Evolutionary conservation across 2,113 vertebrate species (phyloP).

Genomic region (Odontophorus gujanensis): DNA sequence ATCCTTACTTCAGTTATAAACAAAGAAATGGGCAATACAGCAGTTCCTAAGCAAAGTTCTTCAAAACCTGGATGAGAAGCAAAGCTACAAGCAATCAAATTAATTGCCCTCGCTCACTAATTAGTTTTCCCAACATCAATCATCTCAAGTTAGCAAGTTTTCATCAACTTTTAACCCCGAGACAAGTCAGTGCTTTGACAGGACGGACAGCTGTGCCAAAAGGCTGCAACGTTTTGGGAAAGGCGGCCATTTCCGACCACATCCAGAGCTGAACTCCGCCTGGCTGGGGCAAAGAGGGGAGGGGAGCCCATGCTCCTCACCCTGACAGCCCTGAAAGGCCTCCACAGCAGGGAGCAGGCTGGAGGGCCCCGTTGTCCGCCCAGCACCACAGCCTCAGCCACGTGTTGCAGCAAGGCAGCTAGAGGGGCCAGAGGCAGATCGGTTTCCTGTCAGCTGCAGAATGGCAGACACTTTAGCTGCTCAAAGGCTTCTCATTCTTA

Average conservation of each 20-base stretch:
- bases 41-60: constrained; percentile 36
- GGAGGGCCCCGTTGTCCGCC: background rate
- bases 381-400: background rate
- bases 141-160: constrained; percentile 73
- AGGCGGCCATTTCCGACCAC: constrained; percentile 74
- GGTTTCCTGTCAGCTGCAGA: constrained; percentile 81
- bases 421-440: constrained; percentile 74
- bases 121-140: constrained; percentile 77
- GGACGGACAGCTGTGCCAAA: constrained; percentile 72
- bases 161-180: constrained; percentile 74
- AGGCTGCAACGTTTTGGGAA: constrained; percentile 62
- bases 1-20: background rate
- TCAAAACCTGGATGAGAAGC: constrained; percentile 49
- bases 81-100: constrained; percentile 44
- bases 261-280: constrained; percentile 54
- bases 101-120: constrained; percentile 67
- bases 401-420: constrained; percentile 38
- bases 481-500: constrained; percentile 78
- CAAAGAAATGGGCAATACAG: background rate
- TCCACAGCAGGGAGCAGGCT: background rate
- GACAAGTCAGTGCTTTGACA: constrained; percentile 74
- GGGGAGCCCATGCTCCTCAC: background rate
- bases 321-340: background rate
- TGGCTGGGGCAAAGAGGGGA: background rate
- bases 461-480: constrained; percentile 78